Base-by-base conservation (phyloP, 2,888 invertebrate species). In the Euclidia mi region DNA sequence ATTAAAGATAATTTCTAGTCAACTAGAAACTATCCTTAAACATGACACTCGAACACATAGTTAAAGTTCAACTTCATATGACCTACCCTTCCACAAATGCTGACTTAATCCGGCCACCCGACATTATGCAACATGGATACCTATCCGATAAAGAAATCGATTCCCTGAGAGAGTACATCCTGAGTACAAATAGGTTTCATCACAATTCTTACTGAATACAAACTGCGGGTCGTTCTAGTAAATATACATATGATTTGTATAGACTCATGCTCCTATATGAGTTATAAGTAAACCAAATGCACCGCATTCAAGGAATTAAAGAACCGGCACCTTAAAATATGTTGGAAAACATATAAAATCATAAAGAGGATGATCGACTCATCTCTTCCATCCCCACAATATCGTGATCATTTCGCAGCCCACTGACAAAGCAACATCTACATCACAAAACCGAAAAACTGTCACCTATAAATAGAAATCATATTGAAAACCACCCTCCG, bases 161-260 rank as follows among this genome's bases (percentile, higher is more conserved):
- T 78, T 76, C 59, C 67, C 49, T 55, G 56, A 14, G 58, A 63
- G 63, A 72, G 65, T 74, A 73, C 72, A 76, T 71, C 61, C 58
- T 61, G 76, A 71, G 78, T 78, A 84, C 82, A 80, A 83, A 85
- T 79, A 78, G 78, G 76, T 70, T 66, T 68, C 71, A 61, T 65
- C 69, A 67, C 59, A 57, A 44, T 67, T 53, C 57, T 53, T 52
- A 46, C 57, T 71, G 85, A 74, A 85, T 85, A 85, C 75, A 84
- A 85, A 85, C 81, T 60, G 76, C 66, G 67, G 46, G 64, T n/a
- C n/a, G n/a, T n/a, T n/a, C n/a, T n/a, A n/a, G n/a, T n/a, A n/a
- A n/a, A n/a, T n/a, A n/a, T n/a, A n/a, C n/a, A n/a, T n/a, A n/a
- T n/a, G n/a, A n/a, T n/a, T n/a, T n/a, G n/a, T n/a, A n/a, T n/a